A percentile compares a stretch with the other conserved stretches of the same genome.
Evolutionary conservation across 2,888 invertebrate species (phyloP).

Genomic region (Andrena camellia): DNA sequence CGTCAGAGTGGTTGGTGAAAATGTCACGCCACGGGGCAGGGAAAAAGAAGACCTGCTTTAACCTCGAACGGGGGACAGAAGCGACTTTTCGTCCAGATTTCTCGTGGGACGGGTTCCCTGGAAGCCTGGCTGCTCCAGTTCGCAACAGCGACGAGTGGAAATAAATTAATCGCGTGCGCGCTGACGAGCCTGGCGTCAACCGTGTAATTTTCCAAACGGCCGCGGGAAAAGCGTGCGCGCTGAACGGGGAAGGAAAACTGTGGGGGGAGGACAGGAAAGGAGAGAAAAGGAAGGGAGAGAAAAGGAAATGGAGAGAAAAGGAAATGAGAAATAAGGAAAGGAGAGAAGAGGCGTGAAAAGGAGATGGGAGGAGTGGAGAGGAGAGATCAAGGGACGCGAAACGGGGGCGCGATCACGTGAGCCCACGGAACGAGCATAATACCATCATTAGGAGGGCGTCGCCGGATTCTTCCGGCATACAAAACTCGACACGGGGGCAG

Average conservation of each 20-base stretch:
- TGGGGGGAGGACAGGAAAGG: neutral
- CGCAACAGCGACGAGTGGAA: slow-evolving; percentile 57
- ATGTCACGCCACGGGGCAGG: neutral
- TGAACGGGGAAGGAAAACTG: slow-evolving; percentile 33
- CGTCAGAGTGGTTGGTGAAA: neutral
- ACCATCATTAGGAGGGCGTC: slow-evolving; percentile 76
- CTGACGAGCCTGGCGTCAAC: slow-evolving; percentile 37
- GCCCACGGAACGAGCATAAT: slow-evolving; percentile 69
- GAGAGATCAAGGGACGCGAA: slow-evolving; percentile 36
- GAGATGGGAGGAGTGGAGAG: neutral
- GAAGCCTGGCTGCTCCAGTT: slow-evolving; percentile 6
- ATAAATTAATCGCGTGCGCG: slow-evolving; percentile 69
- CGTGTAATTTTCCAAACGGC: slow-evolving; percentile 41
- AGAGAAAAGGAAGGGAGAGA: neutral
- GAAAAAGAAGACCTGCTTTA: neutral
- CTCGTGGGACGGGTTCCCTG: slow-evolving; percentile 48
- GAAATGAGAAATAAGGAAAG: neutral
- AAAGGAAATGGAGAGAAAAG: neutral
- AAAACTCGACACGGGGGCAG: slow-evolving; percentile 68
- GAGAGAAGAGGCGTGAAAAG: neutral
- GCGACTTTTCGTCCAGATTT: slow-evolving; percentile 50
- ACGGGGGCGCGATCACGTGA: slow-evolving; percentile 65
- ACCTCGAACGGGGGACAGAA: slow-evolving; percentile 14
- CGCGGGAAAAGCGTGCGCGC: too few relatives aligned
- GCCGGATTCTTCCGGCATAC: slow-evolving; percentile 72